These are phyloP conservation scores for Coleophora flavipennella DNA, from an alignment of 2,888 invertebrate species.

Conservation along the genomic window DNA sequence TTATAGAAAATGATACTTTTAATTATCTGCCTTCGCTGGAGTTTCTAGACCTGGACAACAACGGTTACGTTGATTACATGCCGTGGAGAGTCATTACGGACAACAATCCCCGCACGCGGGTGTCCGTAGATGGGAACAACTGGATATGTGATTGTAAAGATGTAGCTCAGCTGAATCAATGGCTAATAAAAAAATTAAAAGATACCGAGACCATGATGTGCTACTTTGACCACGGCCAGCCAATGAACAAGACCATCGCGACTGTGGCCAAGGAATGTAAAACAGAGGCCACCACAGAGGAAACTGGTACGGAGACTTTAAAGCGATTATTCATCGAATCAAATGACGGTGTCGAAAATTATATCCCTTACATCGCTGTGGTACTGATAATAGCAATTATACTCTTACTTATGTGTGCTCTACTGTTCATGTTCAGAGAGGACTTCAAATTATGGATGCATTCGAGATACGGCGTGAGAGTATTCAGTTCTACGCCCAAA, in stretches of 20 bases:
- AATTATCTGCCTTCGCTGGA: conserved; percentile 79
- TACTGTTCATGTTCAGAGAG: conserved; percentile 82
- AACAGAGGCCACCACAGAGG: conserved; percentile 76
- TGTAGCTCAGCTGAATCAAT: conserved; percentile 77
- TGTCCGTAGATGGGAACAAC: conserved; percentile 83
- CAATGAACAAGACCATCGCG: conserved; percentile 66
- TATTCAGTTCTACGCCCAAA: conserved; percentile 76
- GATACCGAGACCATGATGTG: conserved; percentile 79
- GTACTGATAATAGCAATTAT: conserved; percentile 79
- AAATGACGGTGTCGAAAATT: conserved; percentile 78
- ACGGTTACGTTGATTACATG: conserved; percentile 82
- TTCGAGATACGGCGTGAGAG: conserved; percentile 81
- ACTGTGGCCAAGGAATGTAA: conserved; percentile 69
- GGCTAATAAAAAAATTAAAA: conserved; percentile 78
- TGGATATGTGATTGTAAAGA: conserved; percentile 89
- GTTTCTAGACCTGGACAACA: conserved; percentile 82
- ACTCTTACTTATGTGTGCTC: conserved; percentile 77
- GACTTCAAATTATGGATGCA: conserved; percentile 86
- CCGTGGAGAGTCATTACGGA: conserved; percentile 81
- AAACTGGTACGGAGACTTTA: conserved; percentile 72
- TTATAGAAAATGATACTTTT: conserved; percentile 84
- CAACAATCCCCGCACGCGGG: conserved; percentile 77
- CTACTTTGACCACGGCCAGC: conserved; percentile 68
- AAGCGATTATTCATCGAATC: conserved; percentile 75
- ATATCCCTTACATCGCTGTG: conserved; percentile 82